Conservation (phyloP, 2,888 invertebrate species). For the Acleris literana region DNA sequence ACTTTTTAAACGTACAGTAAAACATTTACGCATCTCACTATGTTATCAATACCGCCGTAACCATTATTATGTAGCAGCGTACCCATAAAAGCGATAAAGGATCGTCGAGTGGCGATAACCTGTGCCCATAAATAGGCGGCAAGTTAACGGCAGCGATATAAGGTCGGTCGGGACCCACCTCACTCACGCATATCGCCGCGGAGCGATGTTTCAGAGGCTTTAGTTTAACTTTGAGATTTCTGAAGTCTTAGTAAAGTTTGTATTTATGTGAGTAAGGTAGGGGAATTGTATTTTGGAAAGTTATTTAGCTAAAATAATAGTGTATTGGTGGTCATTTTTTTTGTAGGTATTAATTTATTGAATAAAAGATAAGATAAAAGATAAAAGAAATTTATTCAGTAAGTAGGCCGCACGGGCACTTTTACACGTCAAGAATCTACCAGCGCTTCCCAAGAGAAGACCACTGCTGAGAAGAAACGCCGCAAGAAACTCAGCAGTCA, state of each 20-base stretch:
- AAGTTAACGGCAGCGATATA: slow-evolving; percentile 64
- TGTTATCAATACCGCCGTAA: slow-evolving; percentile 33
- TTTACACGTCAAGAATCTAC: too few relatives aligned
- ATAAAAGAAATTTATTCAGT: too few relatives aligned
- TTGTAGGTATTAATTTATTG: too few relatives aligned
- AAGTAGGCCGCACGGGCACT: too few relatives aligned
- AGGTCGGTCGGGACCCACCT: slow-evolving; percentile 61
- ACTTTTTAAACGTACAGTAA: neutral
- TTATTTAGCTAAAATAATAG: too few relatives aligned
- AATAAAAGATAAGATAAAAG: too few relatives aligned
- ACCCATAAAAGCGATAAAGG: slow-evolving; percentile 37
- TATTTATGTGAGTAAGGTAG: neutral
- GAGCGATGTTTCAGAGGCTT: slow-evolving; percentile 24
- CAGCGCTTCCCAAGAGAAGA: too few relatives aligned
- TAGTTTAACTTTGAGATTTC: neutral
- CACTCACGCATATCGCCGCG: slow-evolving; percentile 56
- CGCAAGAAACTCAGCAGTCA: too few relatives aligned
- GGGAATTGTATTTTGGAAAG: too few relatives aligned
- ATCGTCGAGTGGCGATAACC: slow-evolving; percentile 50
- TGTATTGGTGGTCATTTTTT: too few relatives aligned
- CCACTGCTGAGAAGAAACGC: too few relatives aligned
- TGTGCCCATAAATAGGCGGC: slow-evolving; percentile 51
- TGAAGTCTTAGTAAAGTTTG: neutral
- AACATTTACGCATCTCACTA: slow-evolving; percentile 20
- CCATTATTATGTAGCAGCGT: slow-evolving; percentile 34